A percentile compares a stretch with the other conserved stretches of the same genome.
Evolutionary conservation across 1,140 invertebrate genomes (phyloP).

Genomic region (Drosophila lacertosa): DNA sequence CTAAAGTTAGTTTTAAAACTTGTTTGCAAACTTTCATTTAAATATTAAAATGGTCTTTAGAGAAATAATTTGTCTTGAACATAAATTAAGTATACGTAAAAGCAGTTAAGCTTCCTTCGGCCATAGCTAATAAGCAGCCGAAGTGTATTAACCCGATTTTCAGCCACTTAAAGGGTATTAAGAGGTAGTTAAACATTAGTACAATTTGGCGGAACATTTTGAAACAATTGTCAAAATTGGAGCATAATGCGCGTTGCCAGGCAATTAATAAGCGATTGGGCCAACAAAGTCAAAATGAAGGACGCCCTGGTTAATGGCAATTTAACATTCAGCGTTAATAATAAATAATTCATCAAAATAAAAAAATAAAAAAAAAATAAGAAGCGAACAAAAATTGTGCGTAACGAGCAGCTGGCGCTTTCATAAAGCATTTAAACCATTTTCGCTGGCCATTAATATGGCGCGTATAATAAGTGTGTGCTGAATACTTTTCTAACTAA

Average conservation of each 20-base stretch:
- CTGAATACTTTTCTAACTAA: conserved; percentile 33
- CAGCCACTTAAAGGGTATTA: conserved; percentile 6
- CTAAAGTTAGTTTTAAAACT: too few relatives aligned
- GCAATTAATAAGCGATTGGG: conserved; percentile 48
- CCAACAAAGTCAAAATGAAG: conserved; percentile 22
- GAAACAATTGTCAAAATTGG: conserved; percentile 36
- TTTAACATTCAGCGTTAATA: conserved; percentile 57
- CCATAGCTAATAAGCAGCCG: too few relatives aligned
- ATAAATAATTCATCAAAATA: conserved; percentile 69
- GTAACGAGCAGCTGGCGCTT: conserved; percentile 28
- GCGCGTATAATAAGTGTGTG: conserved; percentile 11
- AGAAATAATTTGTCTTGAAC: too few relatives aligned
- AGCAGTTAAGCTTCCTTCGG: too few relatives aligned
- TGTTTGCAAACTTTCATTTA: too few relatives aligned
- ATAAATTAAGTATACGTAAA: too few relatives aligned
- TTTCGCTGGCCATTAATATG: conserved; percentile 21
- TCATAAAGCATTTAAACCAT: conserved; percentile 16
- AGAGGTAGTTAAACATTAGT: conserved; percentile 23
- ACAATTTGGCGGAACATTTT: too few relatives aligned
- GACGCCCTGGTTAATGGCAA: conserved; percentile 34
- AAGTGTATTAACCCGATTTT: too few relatives aligned
- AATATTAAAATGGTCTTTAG: too few relatives aligned
- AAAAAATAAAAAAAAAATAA: too few relatives aligned
- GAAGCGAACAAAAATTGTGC: too few relatives aligned
- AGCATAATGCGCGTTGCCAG: conserved; percentile 34